These are phyloP conservation scores for Euwallacea fornicatus DNA, from an alignment of 1,140 invertebrate species.

Conservation along the genomic window DNA sequence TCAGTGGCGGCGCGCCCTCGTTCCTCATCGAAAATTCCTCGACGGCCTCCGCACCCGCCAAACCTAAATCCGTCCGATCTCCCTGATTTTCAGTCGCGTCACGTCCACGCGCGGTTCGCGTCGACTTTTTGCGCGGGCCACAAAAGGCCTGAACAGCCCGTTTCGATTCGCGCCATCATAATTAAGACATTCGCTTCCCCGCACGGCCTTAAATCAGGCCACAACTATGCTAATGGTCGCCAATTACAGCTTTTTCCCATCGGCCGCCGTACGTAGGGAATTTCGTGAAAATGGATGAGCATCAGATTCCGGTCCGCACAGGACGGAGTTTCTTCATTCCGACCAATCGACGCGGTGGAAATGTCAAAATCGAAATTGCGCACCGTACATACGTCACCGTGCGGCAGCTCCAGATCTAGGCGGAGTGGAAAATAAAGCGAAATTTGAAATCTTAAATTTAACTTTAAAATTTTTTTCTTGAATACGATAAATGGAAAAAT, in stretches of 20 bases:
- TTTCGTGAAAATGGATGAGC: constrained; percentile 30
- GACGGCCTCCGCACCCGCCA: constrained; percentile 1
- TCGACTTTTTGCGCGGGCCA: constrained; percentile 46
- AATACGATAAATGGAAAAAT: no score
- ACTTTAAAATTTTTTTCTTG: no score
- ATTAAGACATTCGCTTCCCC: constrained; percentile 54
- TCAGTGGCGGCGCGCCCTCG: no score
- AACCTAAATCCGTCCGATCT: neutral
- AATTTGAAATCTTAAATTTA: no score
- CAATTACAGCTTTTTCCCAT: constrained; percentile 48
- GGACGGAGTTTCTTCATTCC: no score
- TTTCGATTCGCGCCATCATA: constrained; percentile 54
- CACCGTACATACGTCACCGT: no score
- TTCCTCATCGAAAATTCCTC: no score
- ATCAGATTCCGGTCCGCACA: neutral
- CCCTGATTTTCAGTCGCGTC: constrained; percentile 42
- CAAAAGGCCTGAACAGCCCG: constrained; percentile 52
- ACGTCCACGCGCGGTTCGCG: constrained; percentile 47
- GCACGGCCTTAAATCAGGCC: constrained; percentile 53
- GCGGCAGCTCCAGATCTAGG: no score
- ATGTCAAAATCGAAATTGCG: no score
- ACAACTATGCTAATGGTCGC: constrained; percentile 51
- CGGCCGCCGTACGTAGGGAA: constrained; percentile 31
- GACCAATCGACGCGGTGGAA: no score
- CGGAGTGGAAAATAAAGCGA: no score